Evolutionary conservation across 2,797 vertebrate species (phyloP).

Genomic region (Taenioides sp.): DNA sequence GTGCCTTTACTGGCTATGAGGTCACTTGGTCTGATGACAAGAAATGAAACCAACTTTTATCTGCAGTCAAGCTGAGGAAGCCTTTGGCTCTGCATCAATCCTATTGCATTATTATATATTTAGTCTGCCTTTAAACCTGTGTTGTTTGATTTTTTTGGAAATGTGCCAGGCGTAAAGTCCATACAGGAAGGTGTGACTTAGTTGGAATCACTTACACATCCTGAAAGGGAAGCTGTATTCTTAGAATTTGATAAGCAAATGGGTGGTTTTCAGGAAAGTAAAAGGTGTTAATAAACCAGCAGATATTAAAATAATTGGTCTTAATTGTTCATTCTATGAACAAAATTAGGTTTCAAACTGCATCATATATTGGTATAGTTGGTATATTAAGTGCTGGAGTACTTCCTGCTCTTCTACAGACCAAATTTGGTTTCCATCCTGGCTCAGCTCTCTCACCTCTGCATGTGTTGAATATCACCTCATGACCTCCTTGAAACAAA

Average conservation of each 20-base stretch:
- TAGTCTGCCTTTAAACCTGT: not conserved
- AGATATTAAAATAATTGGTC: not conserved
- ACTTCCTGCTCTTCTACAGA: not conserved
- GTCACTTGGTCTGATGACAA: constrained; percentile 86
- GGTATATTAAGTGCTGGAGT: not conserved
- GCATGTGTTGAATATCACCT: not conserved
- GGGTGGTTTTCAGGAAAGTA: not conserved
- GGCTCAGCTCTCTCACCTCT: not conserved
- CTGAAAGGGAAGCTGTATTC: constrained; percentile 59
- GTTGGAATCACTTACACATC: constrained; percentile 38
- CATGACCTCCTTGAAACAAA: constrained; percentile 23
- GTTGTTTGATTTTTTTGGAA: not conserved
- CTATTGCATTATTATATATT: not conserved
- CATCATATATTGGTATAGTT: not conserved
- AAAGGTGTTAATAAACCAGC: not conserved
- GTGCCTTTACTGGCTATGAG: constrained; percentile 80
- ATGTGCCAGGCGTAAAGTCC: constrained; percentile 56
- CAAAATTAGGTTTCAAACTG: constrained; percentile 14
- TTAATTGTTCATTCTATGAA: not conserved
- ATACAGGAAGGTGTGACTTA: constrained; percentile 55
- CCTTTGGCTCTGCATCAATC: not conserved
- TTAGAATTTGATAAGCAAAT: constrained; percentile 1
- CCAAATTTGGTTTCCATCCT: not conserved
- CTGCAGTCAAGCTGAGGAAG: not conserved
- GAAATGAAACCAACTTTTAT: constrained; percentile 62